Evolutionary conservation across 1,140 invertebrate species (phyloP).

Genomic region (Arctopsyche grandis): DNA sequence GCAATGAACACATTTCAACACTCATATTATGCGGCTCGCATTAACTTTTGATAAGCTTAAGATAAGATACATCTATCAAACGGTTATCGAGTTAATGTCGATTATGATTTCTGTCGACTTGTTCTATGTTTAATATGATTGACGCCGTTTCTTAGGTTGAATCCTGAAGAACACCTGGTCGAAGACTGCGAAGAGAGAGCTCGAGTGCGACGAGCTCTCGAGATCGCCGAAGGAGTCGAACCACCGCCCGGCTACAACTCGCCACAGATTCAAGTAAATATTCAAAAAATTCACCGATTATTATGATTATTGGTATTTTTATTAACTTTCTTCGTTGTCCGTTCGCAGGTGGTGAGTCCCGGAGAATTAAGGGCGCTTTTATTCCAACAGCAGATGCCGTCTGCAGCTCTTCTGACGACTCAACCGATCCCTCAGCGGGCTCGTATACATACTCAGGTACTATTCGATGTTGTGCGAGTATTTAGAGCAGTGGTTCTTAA

Average conservation of each 20-base stretch:
- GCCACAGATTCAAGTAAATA: slow-evolving; percentile 54
- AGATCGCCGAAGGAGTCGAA: slow-evolving; percentile 72
- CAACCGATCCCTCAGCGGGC: slow-evolving; percentile 14
- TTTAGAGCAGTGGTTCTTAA: too few relatives aligned
- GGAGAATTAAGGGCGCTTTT: slow-evolving; percentile 46
- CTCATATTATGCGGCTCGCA: too few relatives aligned
- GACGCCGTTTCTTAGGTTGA: slow-evolving; percentile 43
- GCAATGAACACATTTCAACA: too few relatives aligned
- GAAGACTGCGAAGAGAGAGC: slow-evolving; percentile 67
- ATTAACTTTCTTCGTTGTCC: too few relatives aligned
- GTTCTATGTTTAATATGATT: too few relatives aligned
- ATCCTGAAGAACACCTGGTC: slow-evolving; percentile 10
- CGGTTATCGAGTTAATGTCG: too few relatives aligned
- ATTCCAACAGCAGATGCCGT: slow-evolving; percentile 40
- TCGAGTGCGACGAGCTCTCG: slow-evolving; percentile 66
- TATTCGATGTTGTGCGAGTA: not conserved
- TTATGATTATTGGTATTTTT: not conserved
- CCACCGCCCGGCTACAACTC: slow-evolving; percentile 58
- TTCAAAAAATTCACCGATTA: not conserved
- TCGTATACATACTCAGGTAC: slow-evolving; percentile 65
- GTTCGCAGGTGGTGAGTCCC: slow-evolving; percentile 41
- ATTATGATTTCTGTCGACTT: too few relatives aligned
- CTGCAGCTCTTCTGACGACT: not conserved
- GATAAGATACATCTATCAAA: too few relatives aligned
- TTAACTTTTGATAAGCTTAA: too few relatives aligned